Base-by-base conservation (phyloP, 2,888 invertebrate genomes). In the Thysanoteuthis rhombus region DNA sequence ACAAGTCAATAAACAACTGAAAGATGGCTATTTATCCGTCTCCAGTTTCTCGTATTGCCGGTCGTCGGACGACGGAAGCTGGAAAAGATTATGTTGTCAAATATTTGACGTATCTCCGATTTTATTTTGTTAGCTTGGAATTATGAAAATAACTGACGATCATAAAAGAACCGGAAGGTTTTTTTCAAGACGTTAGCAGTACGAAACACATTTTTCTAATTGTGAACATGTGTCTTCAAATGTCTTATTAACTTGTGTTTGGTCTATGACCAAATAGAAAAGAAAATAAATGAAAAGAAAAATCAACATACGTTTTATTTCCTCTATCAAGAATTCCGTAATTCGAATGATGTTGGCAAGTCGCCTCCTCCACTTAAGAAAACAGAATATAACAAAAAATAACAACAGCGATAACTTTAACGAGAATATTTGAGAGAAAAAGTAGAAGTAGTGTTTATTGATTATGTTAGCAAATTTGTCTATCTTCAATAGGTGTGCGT, bases 21-120 rank as follows among this genome's bases (percentile, higher is more conserved):
- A 75, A 75, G 75, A 75, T 75, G 75, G 75, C n/a, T n/a, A 75
- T 75, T 75, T n/a, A 75, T n/a, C n/a, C n/a, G 75, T n/a, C 75
- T n/a, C 75, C 75, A 75, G n/a, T n/a, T 75, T 16, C 75, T 75
- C n/a, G 36, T 36, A n/a, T n/a, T 8, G n/a, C 19, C n/a, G 36
- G 75, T 2, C 75, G 75, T n/a, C n/a, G n/a, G 16, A 4, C 36
- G n/a, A 75, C 75, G 75, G n/a, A 75, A 75, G n/a, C 75, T 75
- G 75, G n/a, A 16, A 75, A 75, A 75, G n/a, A 75, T 75, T 75
- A 75, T 36, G 75, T 12, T n/a, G 75, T 75, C 75, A 75, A 75
- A 75, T 75, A 75, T 75, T 75, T 75, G 75, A n/a, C 36, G n/a
- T n/a, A 75, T 75, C 36, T 36, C n/a, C 75, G n/a, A n/a, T n/a